Evolutionary conservation across 35 echinoderm and acorn worm species (phyloP).

Genomic region (Acanthaster planci): DNA sequence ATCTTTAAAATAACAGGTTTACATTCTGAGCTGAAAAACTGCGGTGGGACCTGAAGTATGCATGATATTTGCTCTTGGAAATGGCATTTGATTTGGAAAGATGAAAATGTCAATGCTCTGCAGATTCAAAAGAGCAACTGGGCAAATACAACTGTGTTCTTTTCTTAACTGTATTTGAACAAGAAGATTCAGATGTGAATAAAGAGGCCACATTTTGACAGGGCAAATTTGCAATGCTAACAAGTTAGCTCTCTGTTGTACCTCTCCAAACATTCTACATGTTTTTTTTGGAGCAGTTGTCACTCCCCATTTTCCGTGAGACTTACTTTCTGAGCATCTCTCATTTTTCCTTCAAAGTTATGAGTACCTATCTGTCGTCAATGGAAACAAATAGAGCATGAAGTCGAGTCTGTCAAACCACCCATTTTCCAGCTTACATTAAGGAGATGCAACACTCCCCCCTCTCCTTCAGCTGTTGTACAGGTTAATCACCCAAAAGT

Average conservation of each 20-base stretch:
- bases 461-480: not conserved
- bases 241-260: not conserved
- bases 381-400: slow-evolving; percentile 18
- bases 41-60: no score
- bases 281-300: slow-evolving; percentile 3
- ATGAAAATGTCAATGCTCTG: no score
- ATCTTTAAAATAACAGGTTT: no score
- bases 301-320: slow-evolving; percentile 16
- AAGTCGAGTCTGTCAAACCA: slow-evolving; percentile 4
- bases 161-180: no score
- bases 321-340: slow-evolving; percentile 2
- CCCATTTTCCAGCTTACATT: slow-evolving; percentile 5
- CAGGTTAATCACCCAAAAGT: slow-evolving; percentile 47
- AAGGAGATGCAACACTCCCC: not conserved
- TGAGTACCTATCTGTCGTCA: slow-evolving; percentile 3
- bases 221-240: slow-evolving; percentile 21
- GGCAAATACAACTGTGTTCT: no score
- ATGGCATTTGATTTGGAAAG: no score
- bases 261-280: not conserved
- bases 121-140: no score
- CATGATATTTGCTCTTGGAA: no score
- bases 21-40: no score
- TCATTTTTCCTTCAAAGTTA: slow-evolving; percentile 17
- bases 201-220: no score
- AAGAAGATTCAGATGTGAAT: no score